phyloP scores from a whole-genome alignment of 2,888 invertebrate species.

The Meiosimyza platycephala region DNA sequence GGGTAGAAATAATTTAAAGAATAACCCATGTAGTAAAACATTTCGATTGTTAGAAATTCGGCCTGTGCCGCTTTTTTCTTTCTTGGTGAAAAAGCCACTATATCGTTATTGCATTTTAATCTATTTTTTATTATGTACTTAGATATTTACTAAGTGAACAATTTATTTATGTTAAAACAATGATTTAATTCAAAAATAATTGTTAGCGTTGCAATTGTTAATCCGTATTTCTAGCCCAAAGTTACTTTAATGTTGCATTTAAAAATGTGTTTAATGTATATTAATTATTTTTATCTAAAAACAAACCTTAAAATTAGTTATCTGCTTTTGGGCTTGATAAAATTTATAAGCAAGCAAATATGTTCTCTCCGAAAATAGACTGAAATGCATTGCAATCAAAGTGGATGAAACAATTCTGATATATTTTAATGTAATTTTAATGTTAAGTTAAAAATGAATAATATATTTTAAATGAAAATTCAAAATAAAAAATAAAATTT shows the following conservation, averaged over 20 bases:
- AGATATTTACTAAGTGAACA: background rate
- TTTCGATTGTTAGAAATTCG: slow-evolving; percentile 3
- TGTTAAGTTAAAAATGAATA: slow-evolving; percentile 20
- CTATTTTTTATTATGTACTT: slow-evolving; percentile 9
- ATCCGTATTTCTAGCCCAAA: slow-evolving; percentile 22
- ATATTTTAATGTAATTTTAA: slow-evolving; percentile 17
- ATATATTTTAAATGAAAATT: slow-evolving; percentile 6
- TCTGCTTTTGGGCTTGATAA: background rate
- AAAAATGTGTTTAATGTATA: slow-evolving; percentile 38
- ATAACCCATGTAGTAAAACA: background rate
- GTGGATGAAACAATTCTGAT: slow-evolving; percentile 6
- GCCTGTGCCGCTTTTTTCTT: background rate
- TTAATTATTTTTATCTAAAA: background rate
- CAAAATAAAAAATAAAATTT: background rate
- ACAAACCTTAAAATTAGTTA: no score
- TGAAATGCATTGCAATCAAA: slow-evolving; percentile 42
- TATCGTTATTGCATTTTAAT: slow-evolving; percentile 15
- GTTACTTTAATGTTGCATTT: slow-evolving; percentile 56
- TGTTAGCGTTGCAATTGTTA: no score
- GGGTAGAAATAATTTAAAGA: no score
- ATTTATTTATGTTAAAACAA: background rate
- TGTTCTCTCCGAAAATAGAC: slow-evolving; percentile 50
- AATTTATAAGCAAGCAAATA: background rate
- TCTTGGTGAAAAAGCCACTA: background rate
- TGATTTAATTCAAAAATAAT: no score